Base-by-base conservation (phyloP, 2,888 invertebrate genomes). In the Papilio protenor region DNA sequence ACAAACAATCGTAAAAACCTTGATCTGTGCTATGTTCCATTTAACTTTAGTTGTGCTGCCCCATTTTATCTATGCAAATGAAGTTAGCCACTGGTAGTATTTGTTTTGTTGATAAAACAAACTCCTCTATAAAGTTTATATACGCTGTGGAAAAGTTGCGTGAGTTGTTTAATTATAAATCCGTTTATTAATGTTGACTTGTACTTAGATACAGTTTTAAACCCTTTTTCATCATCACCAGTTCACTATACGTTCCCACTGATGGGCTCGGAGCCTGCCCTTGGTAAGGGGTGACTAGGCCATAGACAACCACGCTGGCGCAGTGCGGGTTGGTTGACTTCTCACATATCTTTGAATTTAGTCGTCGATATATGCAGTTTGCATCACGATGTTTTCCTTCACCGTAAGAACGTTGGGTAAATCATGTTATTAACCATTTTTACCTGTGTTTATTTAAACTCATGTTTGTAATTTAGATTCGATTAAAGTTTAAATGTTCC, bases 31-130 rank as follows among this genome's bases (percentile, higher is more conserved):
- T 69, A 18, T 45, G 66, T n/a, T 69, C 66, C 66, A 45, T 69
- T 69, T 69, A 21, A 69, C 66, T 69, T 45, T 45, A 69, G 66
- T 45, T n/a, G n/a, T 69, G 33, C 27, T 27, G 66, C 45, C 45
- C 66, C 45, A 69, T 69, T 69, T 69, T 69, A 69, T 69, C 66
- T 69, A 69, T 69, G 66, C 66, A 69, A 69, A 69, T 69, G 66
- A 69, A 69, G 66, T 69, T 69, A 69, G 66, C 66, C 45, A 21
- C 66, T 12, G n/a, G 12, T 45, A 45, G 66, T 69, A 69, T 69
- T 69, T 69, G 66, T 66, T 45, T n/a, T 40, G 66, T 45, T 45
- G 45, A 69, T 69, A 69, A 69, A 69, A 69, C 66, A 69, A 69
- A 69, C 66, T 69, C 45, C 66, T 69, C 66, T n/a, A 66, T 69